Percentiles rank a stretch among this genome's conserved stretches.
Evolutionary conservation across 1,140 invertebrate genomes (phyloP).

Genomic region (Halyomorpha halys): DNA sequence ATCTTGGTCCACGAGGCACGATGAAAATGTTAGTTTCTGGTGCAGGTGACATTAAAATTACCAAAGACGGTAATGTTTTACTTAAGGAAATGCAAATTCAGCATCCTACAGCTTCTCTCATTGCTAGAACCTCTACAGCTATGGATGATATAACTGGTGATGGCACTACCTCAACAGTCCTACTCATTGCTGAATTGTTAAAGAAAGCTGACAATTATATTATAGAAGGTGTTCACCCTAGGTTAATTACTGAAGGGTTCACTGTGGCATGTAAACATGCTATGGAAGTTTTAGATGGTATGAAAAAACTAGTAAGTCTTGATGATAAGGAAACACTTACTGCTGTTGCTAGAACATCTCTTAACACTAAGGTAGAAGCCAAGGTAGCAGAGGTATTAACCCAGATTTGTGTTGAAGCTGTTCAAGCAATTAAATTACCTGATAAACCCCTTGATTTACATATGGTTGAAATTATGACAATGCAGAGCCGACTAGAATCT

Average conservation of each 20-base stretch:
- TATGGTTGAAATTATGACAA: conserved; percentile 98
- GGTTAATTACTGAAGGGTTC: conserved; percentile 92
- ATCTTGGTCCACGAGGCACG: conserved; percentile 97
- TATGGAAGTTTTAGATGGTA: conserved; percentile 74
- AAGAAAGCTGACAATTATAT: conserved; percentile 96
- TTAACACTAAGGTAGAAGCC: conserved; percentile 85
- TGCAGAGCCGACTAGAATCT: conserved; percentile 93
- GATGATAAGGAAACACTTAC: conserved; percentile 65
- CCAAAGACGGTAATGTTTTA: conserved; percentile 98
- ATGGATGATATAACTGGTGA: conserved; percentile 98
- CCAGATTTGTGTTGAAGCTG: conserved; percentile 42
- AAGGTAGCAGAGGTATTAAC: conserved; percentile 81
- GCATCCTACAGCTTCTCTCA: conserved; percentile 95
- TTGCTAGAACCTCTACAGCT: conserved; percentile 94
- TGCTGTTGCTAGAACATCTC: conserved; percentile 78
- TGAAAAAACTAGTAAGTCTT: conserved; percentile 68
- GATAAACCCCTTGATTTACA: conserved; percentile 65
- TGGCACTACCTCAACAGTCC: conserved; percentile 96
- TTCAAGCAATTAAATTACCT: conserved; percentile 29
- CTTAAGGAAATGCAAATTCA: conserved; percentile 99
- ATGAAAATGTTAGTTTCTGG: conserved; percentile 99
- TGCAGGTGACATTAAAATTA: conserved; percentile 97
- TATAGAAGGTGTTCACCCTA: conserved; percentile 87
- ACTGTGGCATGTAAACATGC: conserved; percentile 79
- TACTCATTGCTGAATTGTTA: conserved; percentile 92